These are phyloP conservation scores for Holcopasites calliopsidis DNA, from an alignment of 1,140 invertebrate species.

Conservation along the genomic window DNA sequence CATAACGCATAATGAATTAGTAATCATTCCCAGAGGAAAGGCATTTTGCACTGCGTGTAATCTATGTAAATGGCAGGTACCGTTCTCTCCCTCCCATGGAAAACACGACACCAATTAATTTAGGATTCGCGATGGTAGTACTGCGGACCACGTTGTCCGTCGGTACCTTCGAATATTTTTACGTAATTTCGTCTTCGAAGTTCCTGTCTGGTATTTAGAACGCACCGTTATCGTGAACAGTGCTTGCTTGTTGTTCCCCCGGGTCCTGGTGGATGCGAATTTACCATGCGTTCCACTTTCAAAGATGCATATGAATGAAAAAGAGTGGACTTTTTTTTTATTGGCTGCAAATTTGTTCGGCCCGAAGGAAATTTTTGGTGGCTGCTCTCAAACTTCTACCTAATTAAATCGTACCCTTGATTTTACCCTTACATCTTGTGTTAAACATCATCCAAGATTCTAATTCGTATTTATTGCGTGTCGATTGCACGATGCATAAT, in stretches of 20 bases:
- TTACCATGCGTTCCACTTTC: neutral
- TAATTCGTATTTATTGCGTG: neutral
- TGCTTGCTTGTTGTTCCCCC: neutral
- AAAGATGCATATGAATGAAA: neutral
- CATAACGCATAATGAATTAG: slow-evolving; percentile 42
- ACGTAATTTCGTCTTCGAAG: slow-evolving; percentile 30
- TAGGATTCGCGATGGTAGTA: neutral
- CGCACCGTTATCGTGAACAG: slow-evolving; percentile 34
- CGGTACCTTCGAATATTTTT: slow-evolving; percentile 19
- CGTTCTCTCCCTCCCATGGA: slow-evolving; percentile 28
- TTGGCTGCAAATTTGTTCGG: neutral
- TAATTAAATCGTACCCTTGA: neutral
- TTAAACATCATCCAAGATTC: neutral
- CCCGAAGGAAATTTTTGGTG: no score
- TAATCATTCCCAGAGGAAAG: slow-evolving; percentile 27
- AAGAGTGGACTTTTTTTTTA: neutral
- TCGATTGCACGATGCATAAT: neutral
- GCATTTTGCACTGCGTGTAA: slow-evolving; percentile 25
- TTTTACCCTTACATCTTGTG: neutral
- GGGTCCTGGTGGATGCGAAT: neutral
- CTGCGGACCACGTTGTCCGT: neutral
- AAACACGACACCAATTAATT: slow-evolving; percentile 24
- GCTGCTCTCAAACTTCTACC: no score
- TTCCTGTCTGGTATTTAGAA: slow-evolving; percentile 22
- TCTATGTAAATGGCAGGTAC: slow-evolving; percentile 36